phyloP scores from a whole-genome alignment of 2,888 invertebrate genomes.

The Ceriagrion tenellum region DNA sequence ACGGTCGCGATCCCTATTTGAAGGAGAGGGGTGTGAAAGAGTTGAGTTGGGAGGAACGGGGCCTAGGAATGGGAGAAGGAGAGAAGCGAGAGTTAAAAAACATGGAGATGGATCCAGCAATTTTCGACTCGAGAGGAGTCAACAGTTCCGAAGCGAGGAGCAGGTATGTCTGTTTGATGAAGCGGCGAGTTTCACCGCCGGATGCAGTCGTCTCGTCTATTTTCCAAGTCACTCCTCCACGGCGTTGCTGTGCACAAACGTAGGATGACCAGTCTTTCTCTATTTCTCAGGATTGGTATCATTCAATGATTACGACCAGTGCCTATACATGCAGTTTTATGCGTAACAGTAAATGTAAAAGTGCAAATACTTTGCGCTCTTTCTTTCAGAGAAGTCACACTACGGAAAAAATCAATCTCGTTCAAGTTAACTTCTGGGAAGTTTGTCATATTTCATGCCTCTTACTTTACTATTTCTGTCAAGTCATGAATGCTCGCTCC shows the following conservation, averaged over 20 bases:
- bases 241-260: not conserved
- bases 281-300: too few relatives aligned
- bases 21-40: not conserved
- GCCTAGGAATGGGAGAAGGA: not conserved
- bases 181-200: not conserved
- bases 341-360: too few relatives aligned
- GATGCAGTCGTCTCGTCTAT: not conserved
- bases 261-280: not conserved
- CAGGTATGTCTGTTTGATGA: not conserved
- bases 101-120: not conserved
- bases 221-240: not conserved
- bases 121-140: not conserved
- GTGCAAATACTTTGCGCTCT: too few relatives aligned
- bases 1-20: not conserved
- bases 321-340: too few relatives aligned
- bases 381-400: too few relatives aligned
- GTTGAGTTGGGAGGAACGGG: not conserved
- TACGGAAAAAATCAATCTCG: too few relatives aligned
- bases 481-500: too few relatives aligned
- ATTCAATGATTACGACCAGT: too few relatives aligned
- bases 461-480: too few relatives aligned
- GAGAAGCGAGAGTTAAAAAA: not conserved
- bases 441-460: too few relatives aligned
- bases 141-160: not conserved
- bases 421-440: too few relatives aligned